Evolutionary conservation across 1,140 invertebrate species (phyloP).

Genomic region (Hypsibius dujardini): DNA sequence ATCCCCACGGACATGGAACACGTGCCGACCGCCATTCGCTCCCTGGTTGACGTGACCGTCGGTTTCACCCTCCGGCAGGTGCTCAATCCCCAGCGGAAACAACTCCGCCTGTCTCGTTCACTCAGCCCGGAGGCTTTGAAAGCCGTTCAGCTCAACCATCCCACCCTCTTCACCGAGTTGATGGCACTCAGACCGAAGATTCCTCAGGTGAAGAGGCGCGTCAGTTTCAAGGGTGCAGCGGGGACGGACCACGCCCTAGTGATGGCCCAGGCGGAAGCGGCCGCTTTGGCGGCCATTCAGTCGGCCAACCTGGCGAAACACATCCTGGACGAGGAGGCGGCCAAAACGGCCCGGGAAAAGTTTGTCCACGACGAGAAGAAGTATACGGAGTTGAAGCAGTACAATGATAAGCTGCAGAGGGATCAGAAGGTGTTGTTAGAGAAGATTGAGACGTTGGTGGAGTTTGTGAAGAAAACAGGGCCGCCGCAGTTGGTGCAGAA

Average conservation of each 20-base stretch:
- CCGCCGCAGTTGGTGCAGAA: too few species aligned
- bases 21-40: background rate
- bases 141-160: background rate
- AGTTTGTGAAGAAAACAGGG: background rate
- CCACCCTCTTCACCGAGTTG: background rate
- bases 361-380: background rate
- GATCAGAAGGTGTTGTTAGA: background rate
- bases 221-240: background rate
- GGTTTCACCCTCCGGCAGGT: background rate
- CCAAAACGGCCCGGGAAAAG: background rate
- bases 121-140: background rate
- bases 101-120: background rate
- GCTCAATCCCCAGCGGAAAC: background rate
- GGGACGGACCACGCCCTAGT: background rate
- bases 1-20: background rate
- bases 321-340: background rate
- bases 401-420: background rate
- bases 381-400: background rate
- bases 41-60: background rate
- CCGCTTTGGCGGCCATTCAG: background rate
- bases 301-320: background rate
- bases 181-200: background rate
- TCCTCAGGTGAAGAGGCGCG: background rate
- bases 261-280: background rate
- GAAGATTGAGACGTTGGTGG: background rate